phyloP scores from a whole-genome alignment of 2,888 invertebrate species.

The Eupithecia abbreviata region DNA sequence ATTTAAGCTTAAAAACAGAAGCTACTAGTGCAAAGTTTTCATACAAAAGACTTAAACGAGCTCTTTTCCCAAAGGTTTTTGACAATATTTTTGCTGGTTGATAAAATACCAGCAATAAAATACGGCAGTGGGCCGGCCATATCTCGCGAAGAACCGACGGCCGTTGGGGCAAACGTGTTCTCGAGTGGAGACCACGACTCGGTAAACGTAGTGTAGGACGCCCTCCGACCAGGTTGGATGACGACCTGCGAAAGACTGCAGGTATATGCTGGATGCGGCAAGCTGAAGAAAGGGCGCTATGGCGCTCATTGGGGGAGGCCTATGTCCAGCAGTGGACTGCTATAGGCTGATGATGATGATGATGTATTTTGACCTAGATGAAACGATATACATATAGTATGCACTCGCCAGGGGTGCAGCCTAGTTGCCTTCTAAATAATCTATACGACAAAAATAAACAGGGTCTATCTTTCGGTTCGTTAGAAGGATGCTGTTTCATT shows the following conservation, averaged over 20 bases:
- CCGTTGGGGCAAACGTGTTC: too few relatives aligned
- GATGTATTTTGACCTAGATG: not conserved
- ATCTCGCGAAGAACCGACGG: too few relatives aligned
- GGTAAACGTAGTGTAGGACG: too few relatives aligned
- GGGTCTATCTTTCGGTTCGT: not conserved
- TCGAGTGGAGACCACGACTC: too few relatives aligned
- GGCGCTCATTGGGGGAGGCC: too few relatives aligned
- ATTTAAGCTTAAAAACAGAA: not conserved
- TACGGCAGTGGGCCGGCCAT: too few relatives aligned
- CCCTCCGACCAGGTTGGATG: too few relatives aligned
- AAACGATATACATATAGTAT: not conserved
- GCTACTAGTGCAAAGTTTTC: not conserved
- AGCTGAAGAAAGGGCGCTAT: too few relatives aligned
- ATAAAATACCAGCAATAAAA: not conserved
- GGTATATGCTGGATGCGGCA: too few relatives aligned
- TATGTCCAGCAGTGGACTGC: too few relatives aligned
- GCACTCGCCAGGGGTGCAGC: not conserved
- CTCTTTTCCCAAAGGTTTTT: not conserved
- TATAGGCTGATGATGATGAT: too few relatives aligned
- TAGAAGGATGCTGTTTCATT: not conserved
- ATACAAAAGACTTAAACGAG: conserved; percentile 28
- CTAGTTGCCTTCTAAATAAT: not conserved
- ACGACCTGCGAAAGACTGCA: too few relatives aligned
- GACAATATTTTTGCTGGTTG: not conserved
- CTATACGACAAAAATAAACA: not conserved